These are phyloP conservation scores for Abrostola tripartita DNA, from an alignment of 2,888 invertebrate genomes.

Conservation along the genomic window DNA sequence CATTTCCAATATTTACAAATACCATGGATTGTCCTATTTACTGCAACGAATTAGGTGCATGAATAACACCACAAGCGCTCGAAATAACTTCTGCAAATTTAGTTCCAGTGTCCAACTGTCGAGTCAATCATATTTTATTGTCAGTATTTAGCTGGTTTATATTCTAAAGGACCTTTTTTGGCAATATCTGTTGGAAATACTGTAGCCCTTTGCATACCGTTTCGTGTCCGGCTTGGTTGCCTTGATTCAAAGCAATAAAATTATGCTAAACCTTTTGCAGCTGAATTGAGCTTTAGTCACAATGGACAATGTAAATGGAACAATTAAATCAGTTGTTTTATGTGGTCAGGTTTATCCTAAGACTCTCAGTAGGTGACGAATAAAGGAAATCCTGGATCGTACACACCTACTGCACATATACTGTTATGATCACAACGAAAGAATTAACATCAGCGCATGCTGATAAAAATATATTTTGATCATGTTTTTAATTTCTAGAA, in stretches of 20 bases:
- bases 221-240: constrained; percentile 64
- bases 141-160: constrained; percentile 1
- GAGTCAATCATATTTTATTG: not conserved
- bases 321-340: not conserved
- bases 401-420: no score
- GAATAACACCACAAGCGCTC: not conserved
- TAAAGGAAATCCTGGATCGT: no score
- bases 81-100: not conserved
- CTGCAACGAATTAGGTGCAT: not conserved
- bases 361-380: no score
- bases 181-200: constrained; percentile 23
- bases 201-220: constrained; percentile 51
- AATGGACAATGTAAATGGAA: constrained; percentile 20
- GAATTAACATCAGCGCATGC: no score
- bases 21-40: no score
- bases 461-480: no score
- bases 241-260: constrained; percentile 63
- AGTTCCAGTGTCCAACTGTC: not conserved
- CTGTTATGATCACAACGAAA: no score
- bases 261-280: constrained; percentile 59
- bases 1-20: no score
- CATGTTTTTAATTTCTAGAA: no score
- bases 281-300: constrained; percentile 49
- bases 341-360: not conserved
- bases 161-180: constrained; percentile 12